A percentile compares a stretch with the other conserved stretches of the same genome.
phyloP scores from a whole-genome alignment of 2,797 vertebrate species.

The Bufotes viridis region DNA sequence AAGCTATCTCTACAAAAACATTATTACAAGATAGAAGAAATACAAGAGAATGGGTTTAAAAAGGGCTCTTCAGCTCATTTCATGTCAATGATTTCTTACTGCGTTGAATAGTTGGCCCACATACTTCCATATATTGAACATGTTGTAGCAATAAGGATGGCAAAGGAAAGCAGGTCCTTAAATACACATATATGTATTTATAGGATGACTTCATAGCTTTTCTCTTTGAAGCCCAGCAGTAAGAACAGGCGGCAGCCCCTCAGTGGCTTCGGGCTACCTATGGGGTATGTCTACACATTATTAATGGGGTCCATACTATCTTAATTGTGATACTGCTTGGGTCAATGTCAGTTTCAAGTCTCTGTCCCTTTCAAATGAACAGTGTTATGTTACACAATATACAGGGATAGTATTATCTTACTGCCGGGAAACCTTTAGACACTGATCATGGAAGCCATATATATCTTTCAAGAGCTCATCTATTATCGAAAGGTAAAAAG shows the following conservation, averaged over 20 bases:
- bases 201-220: background rate
- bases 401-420: background rate
- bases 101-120: background rate
- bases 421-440: background rate
- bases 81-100: background rate
- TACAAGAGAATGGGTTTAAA: slow-evolving; percentile 21
- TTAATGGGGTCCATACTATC: background rate
- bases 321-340: background rate
- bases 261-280: background rate
- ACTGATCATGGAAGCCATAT: background rate
- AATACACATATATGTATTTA: too few relatives aligned
- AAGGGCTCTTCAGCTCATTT: background rate
- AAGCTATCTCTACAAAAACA: slow-evolving; percentile 58
- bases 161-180: background rate
- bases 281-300: background rate
- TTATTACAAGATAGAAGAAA: slow-evolving; percentile 45
- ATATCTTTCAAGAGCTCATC: background rate
- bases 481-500: background rate
- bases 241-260: too few relatives aligned
- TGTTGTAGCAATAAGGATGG: background rate
- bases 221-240: background rate
- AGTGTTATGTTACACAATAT: slow-evolving; percentile 2
- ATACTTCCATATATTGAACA: background rate
- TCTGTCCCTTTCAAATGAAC: background rate
- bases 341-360: slow-evolving; percentile 9